These are phyloP conservation scores for Dipodomys spectabilis DNA, from an alignment of 2,113 vertebrate genomes.

Conservation along the genomic window DNA sequence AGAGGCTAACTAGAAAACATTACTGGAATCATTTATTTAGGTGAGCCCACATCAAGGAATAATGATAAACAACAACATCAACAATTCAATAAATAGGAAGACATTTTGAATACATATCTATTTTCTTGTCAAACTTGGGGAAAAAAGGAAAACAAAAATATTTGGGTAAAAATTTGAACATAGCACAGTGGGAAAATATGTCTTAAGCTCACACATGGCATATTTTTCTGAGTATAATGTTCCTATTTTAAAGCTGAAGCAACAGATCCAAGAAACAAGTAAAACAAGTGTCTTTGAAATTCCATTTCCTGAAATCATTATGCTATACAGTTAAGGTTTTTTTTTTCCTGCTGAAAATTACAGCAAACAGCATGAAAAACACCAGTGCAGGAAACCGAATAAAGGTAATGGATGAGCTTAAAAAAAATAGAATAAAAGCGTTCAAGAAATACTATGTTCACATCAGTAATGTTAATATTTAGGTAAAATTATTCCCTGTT, in stretches of 20 bases:
- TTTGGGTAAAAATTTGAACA: conserved; percentile 64
- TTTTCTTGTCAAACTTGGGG: conserved; percentile 57
- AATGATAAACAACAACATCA: conserved; percentile 39
- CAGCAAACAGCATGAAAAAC: conserved; percentile 58
- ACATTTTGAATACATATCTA: conserved; percentile 49
- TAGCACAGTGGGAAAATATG: conserved; percentile 55
- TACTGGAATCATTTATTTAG: conserved; percentile 23
- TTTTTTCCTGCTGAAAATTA: conserved; percentile 62
- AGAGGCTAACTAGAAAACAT: conserved; percentile 52
- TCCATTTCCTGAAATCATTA: conserved; percentile 40
- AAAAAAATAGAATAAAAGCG: conserved; percentile 54
- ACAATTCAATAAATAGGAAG: conserved; percentile 26
- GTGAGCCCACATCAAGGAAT: conserved; percentile 56
- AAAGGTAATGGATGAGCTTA: conserved; percentile 46
- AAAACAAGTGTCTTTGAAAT: conserved; percentile 69
- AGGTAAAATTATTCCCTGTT: conserved; percentile 53
- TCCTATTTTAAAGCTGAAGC: conserved; percentile 66
- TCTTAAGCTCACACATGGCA: conserved; percentile 48
- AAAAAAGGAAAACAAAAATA: conserved; percentile 62
- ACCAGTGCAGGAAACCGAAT: conserved; percentile 40
- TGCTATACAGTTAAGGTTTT: conserved; percentile 48
- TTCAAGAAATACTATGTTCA: conserved; percentile 51
- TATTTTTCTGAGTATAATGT: conserved; percentile 63
- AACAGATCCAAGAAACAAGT: conserved; percentile 67
- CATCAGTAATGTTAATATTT: conserved; percentile 61